A percentile compares a stretch with the other conserved stretches of the same genome.
These are phyloP conservation scores for Drosophila santomea DNA, from an alignment of 1,140 invertebrate species.

Conservation along the genomic window DNA sequence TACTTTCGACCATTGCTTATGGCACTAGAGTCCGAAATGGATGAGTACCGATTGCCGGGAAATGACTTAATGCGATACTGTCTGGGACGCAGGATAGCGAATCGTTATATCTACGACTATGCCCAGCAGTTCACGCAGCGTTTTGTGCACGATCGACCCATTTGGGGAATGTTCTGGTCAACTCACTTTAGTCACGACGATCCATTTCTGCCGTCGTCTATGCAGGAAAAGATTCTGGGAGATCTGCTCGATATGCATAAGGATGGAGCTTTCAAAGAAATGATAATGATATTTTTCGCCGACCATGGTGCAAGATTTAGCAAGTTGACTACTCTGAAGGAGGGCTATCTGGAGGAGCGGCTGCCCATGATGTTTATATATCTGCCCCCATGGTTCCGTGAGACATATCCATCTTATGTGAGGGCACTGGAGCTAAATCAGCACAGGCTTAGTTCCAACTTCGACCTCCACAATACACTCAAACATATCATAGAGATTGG, in stretches of 20 bases:
- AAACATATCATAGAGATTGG: conserved; percentile 84
- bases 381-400: conserved; percentile 90
- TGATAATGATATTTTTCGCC: conserved; percentile 92
- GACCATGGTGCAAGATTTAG: conserved; percentile 97
- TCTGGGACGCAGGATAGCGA: conserved; percentile 86
- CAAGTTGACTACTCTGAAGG: conserved; percentile 86
- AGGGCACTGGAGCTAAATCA: conserved; percentile 90
- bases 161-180: conserved; percentile 92
- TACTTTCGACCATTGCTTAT: conserved; percentile 91
- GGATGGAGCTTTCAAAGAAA: conserved; percentile 87
- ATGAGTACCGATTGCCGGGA: conserved; percentile 15
- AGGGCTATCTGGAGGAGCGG: conserved; percentile 94
- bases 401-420: conserved; percentile 87
- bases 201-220: conserved; percentile 88
- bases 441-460: conserved; percentile 91
- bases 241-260: conserved; percentile 87
- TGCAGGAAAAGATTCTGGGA: conserved; percentile 87
- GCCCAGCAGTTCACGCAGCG: conserved; percentile 86
- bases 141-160: conserved; percentile 81
- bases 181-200: conserved; percentile 91
- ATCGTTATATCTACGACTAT: conserved; percentile 86
- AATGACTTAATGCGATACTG: conserved; percentile 77
- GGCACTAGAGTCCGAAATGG: conserved; percentile 85
- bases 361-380: conserved; percentile 93
- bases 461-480: conserved; percentile 91